phyloP scores from a whole-genome alignment of 2,797 vertebrate species.

The Chromobotia macracanthus region DNA sequence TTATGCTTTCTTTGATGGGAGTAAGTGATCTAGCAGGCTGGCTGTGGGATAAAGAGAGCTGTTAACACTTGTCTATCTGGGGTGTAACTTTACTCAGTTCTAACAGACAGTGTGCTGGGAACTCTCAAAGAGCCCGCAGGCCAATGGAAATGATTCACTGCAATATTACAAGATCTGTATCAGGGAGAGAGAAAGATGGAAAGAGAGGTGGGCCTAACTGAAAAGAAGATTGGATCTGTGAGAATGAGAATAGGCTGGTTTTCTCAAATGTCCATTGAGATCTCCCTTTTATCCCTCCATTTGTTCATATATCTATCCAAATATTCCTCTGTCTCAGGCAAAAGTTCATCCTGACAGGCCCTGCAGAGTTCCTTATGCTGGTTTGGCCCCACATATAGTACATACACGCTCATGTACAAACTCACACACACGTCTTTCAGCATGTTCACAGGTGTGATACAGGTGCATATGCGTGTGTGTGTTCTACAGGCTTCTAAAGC shows the following conservation, averaged over 20 bases:
- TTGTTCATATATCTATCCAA: not conserved
- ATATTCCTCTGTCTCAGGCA: not conserved
- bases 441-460: not conserved
- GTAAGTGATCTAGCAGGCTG: conserved; percentile 80
- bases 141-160: conserved; percentile 75
- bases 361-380: not conserved
- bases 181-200: conserved; percentile 64
- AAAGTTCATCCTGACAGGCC: not conserved
- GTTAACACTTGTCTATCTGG: conserved; percentile 81
- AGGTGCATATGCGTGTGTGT: conserved; percentile 34
- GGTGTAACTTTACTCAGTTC: conserved; percentile 76
- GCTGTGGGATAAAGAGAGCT: conserved; percentile 81
- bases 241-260: conserved; percentile 72
- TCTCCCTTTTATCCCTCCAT: conserved; percentile 24
- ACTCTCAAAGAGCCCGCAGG: conserved; percentile 71
- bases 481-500: conserved; percentile 84
- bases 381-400: not conserved
- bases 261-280: conserved; percentile 69
- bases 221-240: conserved; percentile 65
- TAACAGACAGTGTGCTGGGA: conserved; percentile 70
- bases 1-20: conserved; percentile 77
- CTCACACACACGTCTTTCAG: not conserved
- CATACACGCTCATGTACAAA: not conserved
- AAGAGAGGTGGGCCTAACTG: not conserved
- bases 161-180: conserved; percentile 80